These are phyloP conservation scores for Etheostoma spectabile DNA, from an alignment of 2,113 vertebrate genomes.

Conservation along the genomic window DNA sequence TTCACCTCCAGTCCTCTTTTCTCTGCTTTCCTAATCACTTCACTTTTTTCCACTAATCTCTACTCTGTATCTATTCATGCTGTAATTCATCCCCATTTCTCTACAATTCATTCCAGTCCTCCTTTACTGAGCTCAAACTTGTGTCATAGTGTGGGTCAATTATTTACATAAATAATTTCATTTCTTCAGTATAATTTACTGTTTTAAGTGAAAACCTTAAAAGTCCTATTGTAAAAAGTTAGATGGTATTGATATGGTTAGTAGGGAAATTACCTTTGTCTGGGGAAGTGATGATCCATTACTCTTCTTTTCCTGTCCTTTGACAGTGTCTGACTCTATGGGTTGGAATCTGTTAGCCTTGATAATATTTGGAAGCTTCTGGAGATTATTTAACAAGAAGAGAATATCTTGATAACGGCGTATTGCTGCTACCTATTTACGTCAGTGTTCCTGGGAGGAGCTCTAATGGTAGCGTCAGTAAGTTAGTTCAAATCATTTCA, in stretches of 20 bases:
- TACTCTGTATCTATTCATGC: not conserved
- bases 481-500: not conserved
- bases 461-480: not conserved
- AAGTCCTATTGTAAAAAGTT: no score
- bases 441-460: not conserved
- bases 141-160: not conserved
- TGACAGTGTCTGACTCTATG: not conserved
- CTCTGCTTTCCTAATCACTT: slow-evolving; percentile 58
- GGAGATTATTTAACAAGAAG: not conserved
- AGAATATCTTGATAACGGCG: not conserved
- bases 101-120: slow-evolving; percentile 1
- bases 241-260: not conserved
- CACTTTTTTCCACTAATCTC: slow-evolving; percentile 33
- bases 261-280: not conserved
- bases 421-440: not conserved
- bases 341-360: not conserved
- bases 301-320: not conserved
- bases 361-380: not conserved
- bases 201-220: not conserved
- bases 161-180: not conserved
- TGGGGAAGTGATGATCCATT: not conserved
- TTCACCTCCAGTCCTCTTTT: slow-evolving; percentile 44
- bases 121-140: not conserved
- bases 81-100: not conserved
- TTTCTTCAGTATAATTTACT: not conserved